phyloP scores from a whole-genome alignment of 2,113 vertebrate genomes.

The Xiphorhynchus elegans region DNA sequence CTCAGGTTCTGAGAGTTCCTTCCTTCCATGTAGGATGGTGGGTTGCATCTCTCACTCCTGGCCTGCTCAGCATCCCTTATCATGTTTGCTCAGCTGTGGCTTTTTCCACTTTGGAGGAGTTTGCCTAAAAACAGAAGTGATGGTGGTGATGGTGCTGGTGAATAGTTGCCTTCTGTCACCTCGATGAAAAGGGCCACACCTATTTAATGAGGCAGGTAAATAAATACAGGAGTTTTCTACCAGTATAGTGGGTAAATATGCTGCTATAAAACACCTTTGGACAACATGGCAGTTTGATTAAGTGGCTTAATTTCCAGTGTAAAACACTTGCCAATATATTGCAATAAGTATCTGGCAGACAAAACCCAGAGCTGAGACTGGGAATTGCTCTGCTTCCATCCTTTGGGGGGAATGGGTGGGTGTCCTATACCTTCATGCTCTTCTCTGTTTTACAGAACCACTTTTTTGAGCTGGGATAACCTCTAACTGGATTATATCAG shows the following conservation, averaged over 20 bases:
- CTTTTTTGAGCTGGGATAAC: neutral
- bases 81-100: neutral
- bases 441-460: neutral
- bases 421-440: neutral
- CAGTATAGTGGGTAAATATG: neutral
- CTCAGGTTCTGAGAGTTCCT: neutral
- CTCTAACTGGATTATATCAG: neutral
- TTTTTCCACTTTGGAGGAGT: neutral
- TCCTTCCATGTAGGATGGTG: neutral
- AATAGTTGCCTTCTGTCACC: neutral
- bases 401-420: neutral
- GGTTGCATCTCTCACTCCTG: fast-evolving
- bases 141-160: neutral
- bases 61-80: neutral
- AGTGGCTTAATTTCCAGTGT: neutral
- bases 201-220: neutral
- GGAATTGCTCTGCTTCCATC: neutral
- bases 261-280: neutral
- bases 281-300: neutral
- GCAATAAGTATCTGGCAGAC: neutral
- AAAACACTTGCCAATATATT: neutral
- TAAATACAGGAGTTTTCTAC: neutral
- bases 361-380: neutral
- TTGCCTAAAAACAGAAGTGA: neutral
- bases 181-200: neutral